These are phyloP conservation scores for Rhynchonycteris naso DNA, from an alignment of 2,797 vertebrate species.

Conservation along the genomic window DNA sequence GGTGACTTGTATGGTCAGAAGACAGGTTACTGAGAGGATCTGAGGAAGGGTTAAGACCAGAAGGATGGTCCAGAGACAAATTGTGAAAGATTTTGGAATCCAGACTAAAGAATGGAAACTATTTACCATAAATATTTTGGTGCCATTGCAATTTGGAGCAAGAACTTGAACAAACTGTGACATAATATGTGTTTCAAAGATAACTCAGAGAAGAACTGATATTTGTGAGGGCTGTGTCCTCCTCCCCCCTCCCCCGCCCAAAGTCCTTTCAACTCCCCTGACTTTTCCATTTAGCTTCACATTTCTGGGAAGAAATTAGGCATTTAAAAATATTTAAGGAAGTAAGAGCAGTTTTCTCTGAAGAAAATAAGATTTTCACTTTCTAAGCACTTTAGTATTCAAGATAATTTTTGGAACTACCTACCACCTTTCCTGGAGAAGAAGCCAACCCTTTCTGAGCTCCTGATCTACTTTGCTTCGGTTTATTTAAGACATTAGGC, in stretches of 20 bases:
- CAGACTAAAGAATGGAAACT: not conserved
- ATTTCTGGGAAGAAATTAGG: not conserved
- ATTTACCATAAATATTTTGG: not conserved
- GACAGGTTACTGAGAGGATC: not conserved
- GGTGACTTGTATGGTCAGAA: not conserved
- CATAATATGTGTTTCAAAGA: constrained; percentile 7
- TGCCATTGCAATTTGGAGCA: not conserved
- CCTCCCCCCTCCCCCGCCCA: not conserved
- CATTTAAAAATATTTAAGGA: constrained; percentile 55
- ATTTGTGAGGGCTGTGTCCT: not conserved
- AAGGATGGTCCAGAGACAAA: not conserved
- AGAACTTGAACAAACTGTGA: not conserved
- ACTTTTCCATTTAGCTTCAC: not conserved
- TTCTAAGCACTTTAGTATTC: not conserved
- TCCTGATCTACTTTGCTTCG: not conserved
- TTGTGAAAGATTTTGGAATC: not conserved
- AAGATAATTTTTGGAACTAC: constrained; percentile 6
- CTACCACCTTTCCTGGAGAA: not conserved
- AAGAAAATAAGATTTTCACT: constrained; percentile 11
- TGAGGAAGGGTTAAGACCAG: not conserved
- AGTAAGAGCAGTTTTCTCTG: not conserved
- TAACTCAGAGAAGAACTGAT: not conserved
- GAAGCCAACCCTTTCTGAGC: not conserved
- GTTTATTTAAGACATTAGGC: not conserved
- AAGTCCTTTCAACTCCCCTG: not conserved